Evolutionary conservation across 2,113 vertebrate species (phyloP).

Genomic region (Sapajus apella): DNA sequence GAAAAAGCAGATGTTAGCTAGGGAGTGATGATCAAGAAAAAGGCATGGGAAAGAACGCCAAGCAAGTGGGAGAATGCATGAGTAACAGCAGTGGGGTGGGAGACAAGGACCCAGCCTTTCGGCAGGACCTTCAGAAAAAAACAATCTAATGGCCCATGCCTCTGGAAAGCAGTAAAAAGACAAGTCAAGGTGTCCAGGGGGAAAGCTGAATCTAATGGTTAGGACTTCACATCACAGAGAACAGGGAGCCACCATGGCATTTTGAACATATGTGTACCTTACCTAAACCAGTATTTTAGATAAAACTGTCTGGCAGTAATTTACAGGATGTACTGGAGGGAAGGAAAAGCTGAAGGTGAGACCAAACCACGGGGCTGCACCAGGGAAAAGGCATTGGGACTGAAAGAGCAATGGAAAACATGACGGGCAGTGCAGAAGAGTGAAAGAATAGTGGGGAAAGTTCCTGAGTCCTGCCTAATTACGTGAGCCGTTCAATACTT

Average conservation of each 20-base stretch:
- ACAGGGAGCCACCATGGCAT: background rate
- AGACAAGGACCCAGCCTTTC: background rate
- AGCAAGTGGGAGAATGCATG: background rate
- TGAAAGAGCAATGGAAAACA: background rate
- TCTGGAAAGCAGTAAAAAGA: background rate
- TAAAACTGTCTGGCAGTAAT: background rate
- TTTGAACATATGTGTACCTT: background rate
- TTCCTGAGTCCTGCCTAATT: background rate
- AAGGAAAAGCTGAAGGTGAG: background rate
- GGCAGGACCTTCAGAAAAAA: background rate
- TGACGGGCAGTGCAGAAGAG: background rate
- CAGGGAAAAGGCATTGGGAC: background rate
- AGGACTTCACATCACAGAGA: background rate
- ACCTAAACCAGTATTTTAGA: background rate
- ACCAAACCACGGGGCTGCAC: background rate
- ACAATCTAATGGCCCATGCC: background rate
- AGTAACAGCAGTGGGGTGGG: background rate
- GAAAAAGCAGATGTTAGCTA: background rate
- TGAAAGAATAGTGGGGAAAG: background rate
- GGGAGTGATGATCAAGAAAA: background rate
- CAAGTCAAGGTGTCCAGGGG: background rate
- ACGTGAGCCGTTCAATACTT: background rate
- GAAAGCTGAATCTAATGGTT: background rate
- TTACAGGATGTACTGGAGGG: accelerated
- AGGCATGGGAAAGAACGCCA: background rate